Evolutionary conservation across 1,140 invertebrate species (phyloP), one percentile per base, ranked within the genome.

Genomic region (Lysiphlebus fabarum): DNA sequence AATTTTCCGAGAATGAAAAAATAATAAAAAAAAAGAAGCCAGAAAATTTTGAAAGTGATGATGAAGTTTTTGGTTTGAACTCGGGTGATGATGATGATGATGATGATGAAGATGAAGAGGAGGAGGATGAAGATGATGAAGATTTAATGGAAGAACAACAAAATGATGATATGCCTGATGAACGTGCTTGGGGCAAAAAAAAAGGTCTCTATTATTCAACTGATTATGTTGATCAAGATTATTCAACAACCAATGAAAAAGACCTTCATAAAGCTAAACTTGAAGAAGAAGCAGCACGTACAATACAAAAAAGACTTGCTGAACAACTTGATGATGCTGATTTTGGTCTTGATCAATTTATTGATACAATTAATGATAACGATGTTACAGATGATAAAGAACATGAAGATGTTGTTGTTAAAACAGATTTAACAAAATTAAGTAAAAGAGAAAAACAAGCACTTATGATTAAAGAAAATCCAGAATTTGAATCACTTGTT

Each of bases 221-320:
- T 1, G 92, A 95, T 81, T 94, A 91, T 77, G 86, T 93, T 11
- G 92, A 95, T 81, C 83, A 87, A 65, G 92, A 95, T 79, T 92
- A 89, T 83, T 85, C 87, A 42, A 86, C 82, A 68, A 62, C 68
- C 11, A 69, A 47, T 61, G 85, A 86, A 63, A 85, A 89, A 68
- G 85, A 90, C 69, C 85, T 88, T 66, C 84, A 86, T 66, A 81
- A 85, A 58, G 92, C 92, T 17, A 84, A 88, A 62, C 79, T 89
- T 63, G 92, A 95, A 79, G 92, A 95, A 77, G 81, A 90, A 65
- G 93, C 95, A 82, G 92, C 91, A 3, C 84, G 83, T 72, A 87
- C 84, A 66, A 87, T 95, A 56, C 92, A 95, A 70, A 84, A 87
- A 70, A 83, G 88, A 68, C 80, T 94, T 40, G 82, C 86, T 26